Evolutionary conservation across 30 jellyfish, hydroid and myxozoan species (phyloP).

Genomic region (Pelagia noctiluca): DNA sequence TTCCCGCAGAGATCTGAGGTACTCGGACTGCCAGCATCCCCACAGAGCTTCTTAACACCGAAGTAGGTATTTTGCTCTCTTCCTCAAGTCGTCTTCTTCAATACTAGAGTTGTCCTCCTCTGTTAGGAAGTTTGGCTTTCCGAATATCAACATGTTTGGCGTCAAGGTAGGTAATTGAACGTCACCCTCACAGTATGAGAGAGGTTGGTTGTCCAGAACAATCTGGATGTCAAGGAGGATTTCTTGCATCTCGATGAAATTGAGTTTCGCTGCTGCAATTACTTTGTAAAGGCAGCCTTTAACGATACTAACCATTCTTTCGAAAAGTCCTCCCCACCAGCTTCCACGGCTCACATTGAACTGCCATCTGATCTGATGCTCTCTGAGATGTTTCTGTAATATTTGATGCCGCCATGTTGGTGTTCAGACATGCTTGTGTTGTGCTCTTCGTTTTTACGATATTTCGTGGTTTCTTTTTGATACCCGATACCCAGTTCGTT

Average conservation of each 20-base stretch:
- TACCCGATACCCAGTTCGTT: no score
- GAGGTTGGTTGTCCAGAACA: conserved; percentile 49
- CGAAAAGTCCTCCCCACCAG: conserved; percentile 76
- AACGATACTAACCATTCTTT: conserved; percentile 41
- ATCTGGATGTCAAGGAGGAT: conserved; percentile 36
- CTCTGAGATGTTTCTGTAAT: conserved; percentile 23
- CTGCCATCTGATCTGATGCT: conserved; percentile 42
- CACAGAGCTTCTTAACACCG: conserved; percentile 34
- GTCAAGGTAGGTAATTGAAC: conserved; percentile 49
- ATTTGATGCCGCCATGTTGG: background rate
- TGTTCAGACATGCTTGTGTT: no score
- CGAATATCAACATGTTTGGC: conserved; percentile 30
- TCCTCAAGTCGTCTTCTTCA: conserved; percentile 42
- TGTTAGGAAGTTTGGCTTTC: conserved; percentile 29
- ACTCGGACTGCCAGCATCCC: conserved; percentile 74
- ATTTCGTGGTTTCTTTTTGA: no score
- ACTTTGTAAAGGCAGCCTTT: conserved; percentile 36
- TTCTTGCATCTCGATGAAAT: conserved; percentile 34
- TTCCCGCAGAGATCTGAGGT: conserved; percentile 61
- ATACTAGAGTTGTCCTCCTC: conserved; percentile 23
- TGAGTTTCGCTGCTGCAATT: conserved; percentile 25
- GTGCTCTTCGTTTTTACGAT: no score
- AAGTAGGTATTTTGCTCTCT: conserved; percentile 43
- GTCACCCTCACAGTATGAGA: conserved; percentile 46
- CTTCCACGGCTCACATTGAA: conserved; percentile 53